Percentiles rank a stretch among this genome's conserved stretches.
These are phyloP conservation scores for Ormyrus pomaceus DNA, from an alignment of 2,888 invertebrate genomes.

Conservation along the genomic window DNA sequence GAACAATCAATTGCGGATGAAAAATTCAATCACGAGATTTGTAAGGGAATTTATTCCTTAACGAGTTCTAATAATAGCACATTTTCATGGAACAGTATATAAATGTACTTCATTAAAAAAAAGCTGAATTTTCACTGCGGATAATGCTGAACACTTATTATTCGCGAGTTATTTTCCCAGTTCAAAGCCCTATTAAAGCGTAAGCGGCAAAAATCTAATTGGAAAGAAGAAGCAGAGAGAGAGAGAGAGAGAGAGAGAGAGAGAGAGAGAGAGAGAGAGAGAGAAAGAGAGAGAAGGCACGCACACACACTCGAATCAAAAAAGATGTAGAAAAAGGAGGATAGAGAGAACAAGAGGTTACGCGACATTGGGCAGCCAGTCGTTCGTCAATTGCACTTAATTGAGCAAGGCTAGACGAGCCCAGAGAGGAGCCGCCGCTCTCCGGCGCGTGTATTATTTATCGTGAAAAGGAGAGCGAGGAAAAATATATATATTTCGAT, in stretches of 20 bases:
- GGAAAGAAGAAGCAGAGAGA: background rate
- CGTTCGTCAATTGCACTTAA: constrained; percentile 71
- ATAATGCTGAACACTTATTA: background rate
- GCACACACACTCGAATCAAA: background rate
- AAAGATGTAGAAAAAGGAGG: constrained; percentile 50
- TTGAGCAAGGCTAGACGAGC: constrained; percentile 63
- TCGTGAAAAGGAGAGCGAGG: background rate
- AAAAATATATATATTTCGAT: constrained; percentile 22
- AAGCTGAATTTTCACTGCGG: background rate
- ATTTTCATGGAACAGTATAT: no score
- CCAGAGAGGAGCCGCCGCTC: constrained; percentile 23
- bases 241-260: constrained; percentile 49
- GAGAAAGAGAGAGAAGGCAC: constrained; percentile 49
- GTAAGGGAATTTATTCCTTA: no score
- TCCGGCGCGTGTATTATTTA: constrained; percentile 34
- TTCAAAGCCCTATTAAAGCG: constrained; percentile 9
- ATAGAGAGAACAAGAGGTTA: constrained; percentile 56
- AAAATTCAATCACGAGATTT: no score
- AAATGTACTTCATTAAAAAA: background rate
- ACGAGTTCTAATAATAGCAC: no score
- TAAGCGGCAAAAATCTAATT: constrained; percentile 10
- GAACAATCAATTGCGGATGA: no score
- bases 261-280: constrained; percentile 49
- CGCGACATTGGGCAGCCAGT: constrained; percentile 66
- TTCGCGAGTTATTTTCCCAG: background rate